Evolutionary conservation across 2,797 vertebrate genomes (phyloP).

Genomic region (Micromesistius poutassou): DNA sequence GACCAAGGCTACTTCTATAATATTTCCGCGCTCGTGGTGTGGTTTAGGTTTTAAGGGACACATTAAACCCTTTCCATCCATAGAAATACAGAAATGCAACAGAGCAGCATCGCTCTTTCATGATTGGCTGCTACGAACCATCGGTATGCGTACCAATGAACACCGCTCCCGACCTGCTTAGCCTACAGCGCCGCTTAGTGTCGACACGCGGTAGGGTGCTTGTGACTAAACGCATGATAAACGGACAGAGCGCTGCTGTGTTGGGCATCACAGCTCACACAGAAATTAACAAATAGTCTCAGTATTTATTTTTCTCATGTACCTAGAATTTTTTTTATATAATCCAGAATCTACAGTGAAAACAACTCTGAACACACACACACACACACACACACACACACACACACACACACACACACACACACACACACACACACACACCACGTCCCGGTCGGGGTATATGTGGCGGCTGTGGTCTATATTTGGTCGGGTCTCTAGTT

Average conservation of each 20-base stretch:
- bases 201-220: neutral
- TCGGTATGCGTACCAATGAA: neutral
- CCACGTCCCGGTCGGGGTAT: conserved; percentile 6
- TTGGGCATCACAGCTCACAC: no score
- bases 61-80: neutral
- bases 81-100: neutral
- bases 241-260: no score
- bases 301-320: no score
- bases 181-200: conserved; percentile 55
- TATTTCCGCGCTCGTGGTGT: neutral
- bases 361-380: no score
- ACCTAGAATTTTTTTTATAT: no score
- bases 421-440: neutral
- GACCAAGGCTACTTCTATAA: no score
- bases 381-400: no score
- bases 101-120: neutral
- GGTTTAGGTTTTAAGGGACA: neutral
- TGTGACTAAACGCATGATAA: neutral
- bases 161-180: neutral
- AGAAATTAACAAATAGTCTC: no score
- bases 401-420: no score
- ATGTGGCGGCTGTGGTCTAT: conserved; percentile 45
- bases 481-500: conserved; percentile 61
- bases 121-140: neutral
- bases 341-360: no score